These are phyloP conservation scores for Marronus borbonicus DNA, from an alignment of 2,888 invertebrate genomes.

Conservation along the genomic window DNA sequence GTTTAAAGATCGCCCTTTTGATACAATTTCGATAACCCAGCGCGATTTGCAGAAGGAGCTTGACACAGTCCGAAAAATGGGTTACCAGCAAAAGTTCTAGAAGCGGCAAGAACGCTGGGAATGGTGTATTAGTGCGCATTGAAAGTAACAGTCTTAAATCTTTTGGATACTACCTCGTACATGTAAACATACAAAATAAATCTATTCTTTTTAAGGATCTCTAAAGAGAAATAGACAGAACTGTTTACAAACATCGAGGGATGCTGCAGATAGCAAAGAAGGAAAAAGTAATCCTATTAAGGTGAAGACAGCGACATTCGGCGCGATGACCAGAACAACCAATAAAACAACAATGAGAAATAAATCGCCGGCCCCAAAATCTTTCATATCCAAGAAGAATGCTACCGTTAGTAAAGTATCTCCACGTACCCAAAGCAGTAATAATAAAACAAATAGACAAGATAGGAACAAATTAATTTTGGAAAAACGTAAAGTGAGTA, in stretches of 20 bases:
- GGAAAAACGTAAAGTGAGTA: constrained; percentile 49
- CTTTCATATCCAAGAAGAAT: constrained; percentile 28
- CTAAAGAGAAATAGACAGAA: constrained; percentile 30
- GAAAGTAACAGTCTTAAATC: no score
- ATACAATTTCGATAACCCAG: no score
- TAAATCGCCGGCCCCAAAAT: constrained; percentile 40
- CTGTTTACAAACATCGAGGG: constrained; percentile 14
- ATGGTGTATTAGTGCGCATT: no score
- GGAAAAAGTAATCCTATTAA: constrained; percentile 45
- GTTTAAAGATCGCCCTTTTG: no score
- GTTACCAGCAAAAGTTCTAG: no score
- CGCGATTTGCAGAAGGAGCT: no score
- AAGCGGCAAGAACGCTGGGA: no score
- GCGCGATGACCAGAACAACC: constrained; percentile 47
- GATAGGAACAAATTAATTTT: constrained; percentile 49
- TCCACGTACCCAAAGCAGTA: constrained; percentile 40
- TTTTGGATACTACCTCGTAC: no score
- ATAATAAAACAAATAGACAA: constrained; percentile 41
- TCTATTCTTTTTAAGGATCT: constrained; percentile 20
- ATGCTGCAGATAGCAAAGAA: neutral
- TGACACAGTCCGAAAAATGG: no score
- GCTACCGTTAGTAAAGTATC: constrained; percentile 22
- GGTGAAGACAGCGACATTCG: constrained; percentile 54
- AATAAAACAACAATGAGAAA: neutral
- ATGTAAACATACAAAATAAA: neutral